Percentiles rank a stretch among this genome's conserved stretches.
Evolutionary conservation across 1,140 invertebrate genomes (phyloP).

Genomic region (Eubasilissa regina): DNA sequence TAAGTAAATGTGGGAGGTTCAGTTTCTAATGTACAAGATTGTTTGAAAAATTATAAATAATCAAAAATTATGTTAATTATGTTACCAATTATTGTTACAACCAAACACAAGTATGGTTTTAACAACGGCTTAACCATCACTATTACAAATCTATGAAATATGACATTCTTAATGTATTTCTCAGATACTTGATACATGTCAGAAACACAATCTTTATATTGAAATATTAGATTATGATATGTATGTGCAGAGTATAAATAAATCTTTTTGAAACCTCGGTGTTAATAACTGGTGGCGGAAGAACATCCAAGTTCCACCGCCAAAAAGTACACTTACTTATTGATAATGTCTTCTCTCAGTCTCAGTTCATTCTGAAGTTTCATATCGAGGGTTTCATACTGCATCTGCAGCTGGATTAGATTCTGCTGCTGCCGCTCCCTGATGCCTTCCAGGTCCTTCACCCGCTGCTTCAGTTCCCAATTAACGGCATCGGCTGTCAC

Average conservation of each 20-base stretch:
- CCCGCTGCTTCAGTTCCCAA: slow-evolving; percentile 66
- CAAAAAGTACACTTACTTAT: slow-evolving; percentile 61
- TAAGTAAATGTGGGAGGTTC: no score
- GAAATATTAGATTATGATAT: background rate
- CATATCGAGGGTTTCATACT: slow-evolving; percentile 64
- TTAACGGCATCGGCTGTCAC: slow-evolving; percentile 66
- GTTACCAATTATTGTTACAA: no score
- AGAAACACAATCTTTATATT: background rate
- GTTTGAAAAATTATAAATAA: no score
- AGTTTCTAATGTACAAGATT: no score
- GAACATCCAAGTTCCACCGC: no score
- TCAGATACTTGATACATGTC: background rate
- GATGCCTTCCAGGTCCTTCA: slow-evolving; percentile 64
- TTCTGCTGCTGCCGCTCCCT: slow-evolving; percentile 67
- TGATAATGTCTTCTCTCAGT: slow-evolving; percentile 64
- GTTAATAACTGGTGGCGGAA: background rate
- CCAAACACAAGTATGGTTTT: no score
- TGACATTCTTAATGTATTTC: no score
- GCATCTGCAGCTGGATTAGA: slow-evolving; percentile 67
- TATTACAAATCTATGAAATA: no score
- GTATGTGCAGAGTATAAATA: background rate
- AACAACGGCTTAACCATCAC: no score
- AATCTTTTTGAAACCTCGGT: background rate
- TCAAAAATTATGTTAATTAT: no score
- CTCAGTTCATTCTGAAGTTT: slow-evolving; percentile 65